Evolutionary conservation across 2,888 invertebrate genomes (phyloP), one percentile per base, ranked within the genome.

Genomic region (Epirrita christyi): DNA sequence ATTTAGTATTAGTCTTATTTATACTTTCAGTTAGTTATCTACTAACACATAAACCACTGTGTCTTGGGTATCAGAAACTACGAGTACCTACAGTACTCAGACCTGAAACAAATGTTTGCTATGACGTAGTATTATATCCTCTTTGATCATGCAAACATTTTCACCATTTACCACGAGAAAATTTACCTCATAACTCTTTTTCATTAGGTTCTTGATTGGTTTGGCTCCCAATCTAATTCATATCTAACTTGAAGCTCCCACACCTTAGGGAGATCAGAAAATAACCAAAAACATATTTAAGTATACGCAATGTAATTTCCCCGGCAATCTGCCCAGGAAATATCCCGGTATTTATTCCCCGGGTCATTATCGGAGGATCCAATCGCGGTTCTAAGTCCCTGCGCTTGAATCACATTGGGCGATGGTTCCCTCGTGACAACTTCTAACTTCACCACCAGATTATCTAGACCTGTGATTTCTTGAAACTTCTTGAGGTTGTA

Each of bases 331-430:
- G 76, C 73, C 75, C 73, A 72, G 72, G 71, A 77, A 81, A 79
- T 81, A 80, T 76, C 78, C 66, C 66, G 79, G 83, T 84, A 85
- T 86, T 86, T 85, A 86, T 87, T 79, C 82, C 80, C 77, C 75
- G 73, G 76, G 78, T 86, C 83, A 86, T 86, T 85, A 85, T 75
- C 68, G 72, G 72, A 44, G 49, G 78, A 85, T 83, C 86, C 85
- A 85, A 86, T 85, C 80, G 80, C 68, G 73, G 71, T 64, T 65
- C 63, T 68, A 70, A 67, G 67, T 70, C 73, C 72, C 73, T 69
- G 67, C 64, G 72, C 64, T 67, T 62, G 70, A 76, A 78, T 76
- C 78, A 75, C 81, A 84, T 86, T 83, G 86, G 85, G 75, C 73
- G 80, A 66, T 50, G 57, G 72, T 71, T 84, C 86, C 86, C 86